phyloP scores from a whole-genome alignment of 2,888 invertebrate genomes.

The Zeuzera pyrina region DNA sequence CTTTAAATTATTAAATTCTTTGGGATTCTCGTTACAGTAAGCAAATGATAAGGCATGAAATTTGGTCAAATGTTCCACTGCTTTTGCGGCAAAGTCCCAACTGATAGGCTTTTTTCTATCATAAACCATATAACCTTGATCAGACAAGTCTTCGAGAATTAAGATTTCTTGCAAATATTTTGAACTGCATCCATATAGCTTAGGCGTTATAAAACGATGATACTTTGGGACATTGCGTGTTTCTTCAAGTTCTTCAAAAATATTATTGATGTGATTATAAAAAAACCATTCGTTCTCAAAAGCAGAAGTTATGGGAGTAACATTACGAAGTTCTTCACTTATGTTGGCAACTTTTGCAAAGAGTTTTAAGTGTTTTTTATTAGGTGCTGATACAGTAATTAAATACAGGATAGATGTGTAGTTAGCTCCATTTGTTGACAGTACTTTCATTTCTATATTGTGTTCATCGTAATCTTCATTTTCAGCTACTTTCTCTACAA shows the following conservation, averaged over 20 bases:
- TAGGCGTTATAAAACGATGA: slow-evolving; percentile 10
- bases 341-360: slow-evolving; percentile 39
- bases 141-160: slow-evolving; percentile 24
- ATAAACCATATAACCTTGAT: slow-evolving; percentile 22
- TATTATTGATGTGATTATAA: slow-evolving; percentile 3
- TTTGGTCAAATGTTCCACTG: slow-evolving; percentile 26
- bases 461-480: slow-evolving; percentile 22
- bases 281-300: slow-evolving; percentile 5
- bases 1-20: no score
- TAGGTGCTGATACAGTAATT: slow-evolving; percentile 15
- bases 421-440: slow-evolving; percentile 28
- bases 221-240: slow-evolving; percentile 7
- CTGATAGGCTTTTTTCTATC: slow-evolving; percentile 27
- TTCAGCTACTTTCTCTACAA: slow-evolving; percentile 25
- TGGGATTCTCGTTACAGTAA: slow-evolving; percentile 24
- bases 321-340: slow-evolving; percentile 26
- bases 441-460: slow-evolving; percentile 16
- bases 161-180: slow-evolving; percentile 19
- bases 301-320: slow-evolving; percentile 13
- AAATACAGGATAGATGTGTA: slow-evolving; percentile 26
- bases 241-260: slow-evolving; percentile 9
- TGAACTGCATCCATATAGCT: slow-evolving; percentile 16
- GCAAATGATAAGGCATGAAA: slow-evolving; percentile 38
- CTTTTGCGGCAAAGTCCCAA: slow-evolving; percentile 25
- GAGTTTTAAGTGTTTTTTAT: slow-evolving; percentile 20